These are phyloP conservation scores for Mimachlamys varia DNA, from an alignment of 2,888 invertebrate species.

Conservation along the genomic window DNA sequence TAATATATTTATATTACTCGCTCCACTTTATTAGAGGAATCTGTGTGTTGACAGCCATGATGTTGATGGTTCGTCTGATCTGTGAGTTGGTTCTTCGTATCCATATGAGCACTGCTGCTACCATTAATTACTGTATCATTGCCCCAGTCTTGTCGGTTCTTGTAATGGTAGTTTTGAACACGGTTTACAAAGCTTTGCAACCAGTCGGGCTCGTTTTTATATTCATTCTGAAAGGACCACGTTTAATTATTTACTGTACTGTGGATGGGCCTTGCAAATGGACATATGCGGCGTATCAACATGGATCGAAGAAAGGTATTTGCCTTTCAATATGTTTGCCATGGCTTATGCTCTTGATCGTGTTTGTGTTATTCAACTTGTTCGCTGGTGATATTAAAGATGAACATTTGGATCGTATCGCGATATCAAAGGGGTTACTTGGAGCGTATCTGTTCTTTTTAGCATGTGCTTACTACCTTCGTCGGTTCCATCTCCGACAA, in stretches of 20 bases:
- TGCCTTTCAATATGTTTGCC: neutral
- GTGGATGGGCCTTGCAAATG: neutral
- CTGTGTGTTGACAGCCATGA: neutral
- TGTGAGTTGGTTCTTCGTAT: neutral
- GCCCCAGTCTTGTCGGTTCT: neutral
- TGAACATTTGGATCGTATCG: neutral
- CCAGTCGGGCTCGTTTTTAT: neutral
- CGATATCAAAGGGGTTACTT: neutral
- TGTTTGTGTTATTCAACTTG: neutral
- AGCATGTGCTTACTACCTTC: neutral
- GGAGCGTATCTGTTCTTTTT: neutral
- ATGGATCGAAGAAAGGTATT: neutral
- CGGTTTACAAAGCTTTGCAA: neutral
- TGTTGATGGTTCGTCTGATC: neutral
- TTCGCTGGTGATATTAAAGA: neutral
- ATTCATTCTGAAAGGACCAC: neutral
- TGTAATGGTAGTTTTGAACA: neutral
- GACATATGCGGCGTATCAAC: neutral
- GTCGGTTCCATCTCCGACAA: neutral
- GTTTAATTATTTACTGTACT: neutral
- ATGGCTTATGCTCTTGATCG: neutral
- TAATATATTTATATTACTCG: neutral
- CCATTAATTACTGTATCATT: neutral
- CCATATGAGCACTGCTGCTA: neutral
- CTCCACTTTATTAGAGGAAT: neutral